A percentile compares a stretch with the other conserved stretches of the same genome.
Evolutionary conservation across 2,113 vertebrate species (phyloP).

Genomic region (Numenius arquata): DNA sequence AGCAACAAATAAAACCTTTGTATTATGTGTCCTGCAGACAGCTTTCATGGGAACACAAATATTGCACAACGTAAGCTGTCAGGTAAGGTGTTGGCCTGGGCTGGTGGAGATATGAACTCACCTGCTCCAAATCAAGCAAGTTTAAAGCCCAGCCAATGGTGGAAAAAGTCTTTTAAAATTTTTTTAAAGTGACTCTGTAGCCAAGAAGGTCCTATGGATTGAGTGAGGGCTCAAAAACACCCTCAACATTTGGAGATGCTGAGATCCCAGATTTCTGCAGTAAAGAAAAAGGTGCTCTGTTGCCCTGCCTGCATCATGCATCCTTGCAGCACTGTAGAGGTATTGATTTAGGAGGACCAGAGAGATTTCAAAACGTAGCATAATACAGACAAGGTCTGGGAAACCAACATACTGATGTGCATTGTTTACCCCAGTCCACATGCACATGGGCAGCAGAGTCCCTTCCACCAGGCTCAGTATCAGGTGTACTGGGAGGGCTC

Average conservation of each 20-base stretch:
- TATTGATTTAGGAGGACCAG: neutral
- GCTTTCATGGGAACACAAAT: neutral
- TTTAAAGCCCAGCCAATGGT: neutral
- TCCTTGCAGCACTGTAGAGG: neutral
- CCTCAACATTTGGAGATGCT: fast-evolving
- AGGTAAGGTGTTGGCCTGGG: neutral
- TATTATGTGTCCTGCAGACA: neutral
- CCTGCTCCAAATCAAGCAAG: neutral
- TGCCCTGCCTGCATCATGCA: neutral
- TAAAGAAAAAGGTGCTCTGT: neutral
- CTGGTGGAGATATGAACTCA: neutral
- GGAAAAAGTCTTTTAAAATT: neutral
- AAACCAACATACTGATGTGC: neutral
- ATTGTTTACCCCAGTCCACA: fast-evolving
- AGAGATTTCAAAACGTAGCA: neutral
- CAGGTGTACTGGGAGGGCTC: neutral
- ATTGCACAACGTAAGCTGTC: fast-evolving
- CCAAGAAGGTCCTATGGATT: neutral
- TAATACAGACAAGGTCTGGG: neutral
- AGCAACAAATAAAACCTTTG: neutral
- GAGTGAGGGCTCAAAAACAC: neutral
- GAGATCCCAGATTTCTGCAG: neutral
- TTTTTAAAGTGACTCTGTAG: neutral
- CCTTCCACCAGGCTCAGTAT: neutral
- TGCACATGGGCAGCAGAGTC: fast-evolving